phyloP scores from a whole-genome alignment of 2,113 vertebrate species.

The Atlantisia rogersi region DNA sequence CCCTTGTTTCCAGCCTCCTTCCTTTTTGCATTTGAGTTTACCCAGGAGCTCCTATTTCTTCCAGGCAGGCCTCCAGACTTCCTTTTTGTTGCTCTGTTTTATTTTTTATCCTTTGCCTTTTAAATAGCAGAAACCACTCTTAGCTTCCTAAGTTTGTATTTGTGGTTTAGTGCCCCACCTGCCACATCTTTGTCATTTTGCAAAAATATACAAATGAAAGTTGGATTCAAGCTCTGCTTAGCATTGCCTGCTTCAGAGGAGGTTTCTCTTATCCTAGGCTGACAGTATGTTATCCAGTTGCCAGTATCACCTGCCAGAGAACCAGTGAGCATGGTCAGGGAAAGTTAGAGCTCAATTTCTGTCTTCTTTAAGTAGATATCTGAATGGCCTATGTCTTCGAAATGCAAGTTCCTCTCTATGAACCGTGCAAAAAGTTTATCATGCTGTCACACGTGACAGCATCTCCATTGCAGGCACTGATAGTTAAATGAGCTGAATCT shows the following conservation, averaged over 20 bases:
- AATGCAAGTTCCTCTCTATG: neutral
- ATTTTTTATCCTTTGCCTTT: neutral
- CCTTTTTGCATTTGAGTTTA: too few relatives aligned
- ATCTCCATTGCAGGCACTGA: neutral
- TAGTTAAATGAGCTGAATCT: neutral
- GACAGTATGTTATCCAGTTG: neutral
- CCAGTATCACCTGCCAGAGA: neutral
- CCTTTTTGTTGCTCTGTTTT: too few relatives aligned
- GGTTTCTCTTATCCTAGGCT: neutral
- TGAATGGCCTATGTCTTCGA: neutral
- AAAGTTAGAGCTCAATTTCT: neutral
- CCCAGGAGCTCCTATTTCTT: too few relatives aligned
- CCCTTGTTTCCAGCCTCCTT: too few relatives aligned
- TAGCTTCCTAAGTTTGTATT: neutral
- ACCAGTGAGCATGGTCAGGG: neutral
- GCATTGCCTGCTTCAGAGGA: neutral
- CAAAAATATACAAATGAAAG: neutral
- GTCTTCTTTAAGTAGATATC: neutral
- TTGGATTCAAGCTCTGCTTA: neutral
- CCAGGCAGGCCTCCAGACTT: too few relatives aligned
- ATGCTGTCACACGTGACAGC: accelerated
- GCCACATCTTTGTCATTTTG: neutral
- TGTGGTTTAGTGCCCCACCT: neutral
- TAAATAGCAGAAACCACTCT: neutral
- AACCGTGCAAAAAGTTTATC: neutral